Evolutionary conservation across 2,113 vertebrate genomes (phyloP).

Genomic region (Stictonetta naevosa): DNA sequence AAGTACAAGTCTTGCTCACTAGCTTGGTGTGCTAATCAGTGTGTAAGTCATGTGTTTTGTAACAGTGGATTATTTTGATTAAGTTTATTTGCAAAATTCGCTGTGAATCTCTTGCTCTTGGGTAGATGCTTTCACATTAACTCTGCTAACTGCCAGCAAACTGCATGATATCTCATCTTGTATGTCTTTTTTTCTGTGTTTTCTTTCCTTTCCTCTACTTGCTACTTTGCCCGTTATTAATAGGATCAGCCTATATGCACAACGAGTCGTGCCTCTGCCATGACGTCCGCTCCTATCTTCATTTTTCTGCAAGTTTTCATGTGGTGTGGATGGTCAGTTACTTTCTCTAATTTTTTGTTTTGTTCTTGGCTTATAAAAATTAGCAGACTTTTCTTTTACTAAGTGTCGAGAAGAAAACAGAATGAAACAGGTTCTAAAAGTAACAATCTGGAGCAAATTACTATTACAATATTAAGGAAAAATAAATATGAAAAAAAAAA

Average conservation of each 20-base stretch:
- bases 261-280: slow-evolving; percentile 84
- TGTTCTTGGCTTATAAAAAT: slow-evolving; percentile 65
- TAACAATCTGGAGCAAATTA: slow-evolving; percentile 37
- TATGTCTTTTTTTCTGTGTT: slow-evolving; percentile 84
- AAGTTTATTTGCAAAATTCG: slow-evolving; percentile 70
- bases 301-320: slow-evolving; percentile 95
- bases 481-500: slow-evolving; percentile 4
- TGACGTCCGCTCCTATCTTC: slow-evolving; percentile 81
- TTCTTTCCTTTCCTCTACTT: slow-evolving; percentile 81
- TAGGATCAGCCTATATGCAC: slow-evolving; percentile 93
- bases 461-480: slow-evolving; percentile 12
- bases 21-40: slow-evolving; percentile 71
- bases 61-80: slow-evolving; percentile 66
- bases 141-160: slow-evolving; percentile 80
- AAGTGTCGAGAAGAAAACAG: slow-evolving; percentile 3
- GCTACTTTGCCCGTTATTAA: slow-evolving; percentile 85
- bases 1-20: slow-evolving; percentile 74
- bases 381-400: slow-evolving; percentile 52
- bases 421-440: neutral
- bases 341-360: slow-evolving; percentile 82
- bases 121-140: slow-evolving; percentile 76
- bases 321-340: slow-evolving; percentile 94
- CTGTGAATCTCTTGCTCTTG: slow-evolving; percentile 78
- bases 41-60: slow-evolving; percentile 68
- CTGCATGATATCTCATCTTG: slow-evolving; percentile 84